A percentile compares a stretch with the other conserved stretches of the same genome.
Conservation (phyloP, 2,797 vertebrate species). For the Acridotheres tristis region DNA sequence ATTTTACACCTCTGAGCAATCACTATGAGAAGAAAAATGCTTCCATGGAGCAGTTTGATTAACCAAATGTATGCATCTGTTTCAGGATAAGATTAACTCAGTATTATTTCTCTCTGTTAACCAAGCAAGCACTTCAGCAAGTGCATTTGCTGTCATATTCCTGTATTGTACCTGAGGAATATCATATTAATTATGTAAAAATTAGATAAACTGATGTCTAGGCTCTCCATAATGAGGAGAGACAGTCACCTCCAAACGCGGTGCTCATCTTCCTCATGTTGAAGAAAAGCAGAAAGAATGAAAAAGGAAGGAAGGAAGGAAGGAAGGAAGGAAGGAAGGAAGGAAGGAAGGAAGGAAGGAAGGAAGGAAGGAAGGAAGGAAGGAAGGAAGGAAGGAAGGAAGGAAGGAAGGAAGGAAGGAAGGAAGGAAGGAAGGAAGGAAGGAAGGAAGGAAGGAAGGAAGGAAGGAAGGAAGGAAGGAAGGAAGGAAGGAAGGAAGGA, state of each 20-base stretch:
- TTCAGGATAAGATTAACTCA: neutral
- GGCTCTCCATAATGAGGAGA: neutral
- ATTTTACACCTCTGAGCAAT: neutral
- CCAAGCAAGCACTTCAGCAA: neutral
- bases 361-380: neutral
- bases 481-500: neutral
- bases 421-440: neutral
- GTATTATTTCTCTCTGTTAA: neutral
- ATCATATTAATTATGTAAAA: neutral
- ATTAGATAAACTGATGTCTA: neutral
- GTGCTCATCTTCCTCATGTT: neutral
- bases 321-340: too few species aligned
- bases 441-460: too few species aligned
- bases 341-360: neutral
- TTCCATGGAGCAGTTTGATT: neutral
- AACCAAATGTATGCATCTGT: neutral
- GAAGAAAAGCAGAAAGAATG: neutral
- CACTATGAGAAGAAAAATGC: neutral
- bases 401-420: neutral
- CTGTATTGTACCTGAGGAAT: neutral
- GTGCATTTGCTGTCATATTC: neutral
- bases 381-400: neutral
- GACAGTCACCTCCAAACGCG: neutral
- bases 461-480: neutral
- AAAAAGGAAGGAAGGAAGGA: too few species aligned